phyloP scores from a whole-genome alignment of 2,888 invertebrate genomes.

The Unio pictorum region DNA sequence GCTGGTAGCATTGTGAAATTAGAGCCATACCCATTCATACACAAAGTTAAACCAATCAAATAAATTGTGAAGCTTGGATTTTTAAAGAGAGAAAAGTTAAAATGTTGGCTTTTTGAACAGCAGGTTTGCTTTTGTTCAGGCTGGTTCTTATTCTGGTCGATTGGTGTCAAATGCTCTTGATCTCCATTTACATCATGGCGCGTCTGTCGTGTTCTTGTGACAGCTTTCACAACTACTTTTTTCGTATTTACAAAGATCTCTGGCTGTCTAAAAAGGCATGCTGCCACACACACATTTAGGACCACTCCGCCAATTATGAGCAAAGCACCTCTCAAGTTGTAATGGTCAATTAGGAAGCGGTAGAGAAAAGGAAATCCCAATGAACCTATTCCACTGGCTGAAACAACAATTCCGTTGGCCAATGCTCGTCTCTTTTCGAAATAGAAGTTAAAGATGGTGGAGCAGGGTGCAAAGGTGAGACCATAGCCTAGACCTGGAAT shows the following conservation, averaged over 20 bases:
- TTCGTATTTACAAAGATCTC: constrained; percentile 9
- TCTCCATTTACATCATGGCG: constrained; percentile 9
- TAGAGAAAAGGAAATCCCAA: constrained; percentile 42
- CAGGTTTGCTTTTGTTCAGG: constrained; percentile 2
- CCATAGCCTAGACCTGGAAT: constrained; percentile 52
- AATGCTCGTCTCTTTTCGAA: constrained; percentile 44
- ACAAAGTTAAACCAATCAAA: constrained; percentile 81
- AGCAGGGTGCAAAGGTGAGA: constrained; percentile 44
- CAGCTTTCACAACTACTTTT: not conserved
- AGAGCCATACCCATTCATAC: constrained; percentile 85
- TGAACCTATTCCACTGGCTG: constrained; percentile 51
- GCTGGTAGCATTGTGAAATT: constrained; percentile 84
- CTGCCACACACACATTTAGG: constrained; percentile 26
- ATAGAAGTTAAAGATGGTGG: constrained; percentile 51
- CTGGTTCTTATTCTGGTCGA: not conserved
- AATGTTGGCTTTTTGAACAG: constrained; percentile 7
- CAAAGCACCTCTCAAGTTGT: constrained; percentile 24
- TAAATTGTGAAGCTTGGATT: constrained; percentile 77
- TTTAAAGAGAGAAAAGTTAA: constrained; percentile 28
- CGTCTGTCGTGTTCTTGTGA: not conserved
- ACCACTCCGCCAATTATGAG: constrained; percentile 25
- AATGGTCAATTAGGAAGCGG: constrained; percentile 25
- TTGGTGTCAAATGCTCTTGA: too few species aligned
- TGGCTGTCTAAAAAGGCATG: constrained; percentile 30
- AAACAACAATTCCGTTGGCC: constrained; percentile 49